Evolutionary conservation across 2,888 invertebrate genomes (phyloP), one percentile per base, ranked within the genome.

Genomic region (Mythimna lalbum): DNA sequence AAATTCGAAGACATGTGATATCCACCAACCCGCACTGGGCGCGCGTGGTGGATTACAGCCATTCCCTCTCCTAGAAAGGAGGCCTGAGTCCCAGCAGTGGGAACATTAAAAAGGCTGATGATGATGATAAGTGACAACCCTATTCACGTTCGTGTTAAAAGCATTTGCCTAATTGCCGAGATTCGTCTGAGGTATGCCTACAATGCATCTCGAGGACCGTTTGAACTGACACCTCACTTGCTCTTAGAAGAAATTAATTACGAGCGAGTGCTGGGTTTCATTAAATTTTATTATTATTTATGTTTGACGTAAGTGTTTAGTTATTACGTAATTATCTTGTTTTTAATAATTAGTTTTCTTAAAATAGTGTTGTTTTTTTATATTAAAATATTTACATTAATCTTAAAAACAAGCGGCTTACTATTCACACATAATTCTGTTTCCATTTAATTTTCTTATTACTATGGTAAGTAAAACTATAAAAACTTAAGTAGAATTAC

Each of bases 161-260:
- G 89, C 90, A 90, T 91, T 89, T 88, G 86, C 88, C 86, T 91
- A 91, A 91, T 91, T 90, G 90, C 87, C 69, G 77, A 90, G 90
- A 91, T 91, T 91, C 90, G 90, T 91, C 90, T 89, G 81, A 85
- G 88, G 87, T 86, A 86, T 85, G 86, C 86, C 83, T 83, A 81
- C 85, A 75, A 82, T 82, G 85, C 84, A 86, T 86, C 81, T 81
- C 57, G 49, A 53, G 75, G 69, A 75, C 53, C 78, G 73, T 85
- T 86, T 80, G 63, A 67, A 77, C 68, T 69, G 67, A 67, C 69
- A 69, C 56, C n/a, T 62, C 63, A 82, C 85, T 85, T 71, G 86
- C 86, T 63, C 43, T 43, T 17, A 63, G 19, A 52, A 39, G 19
- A 70, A 53, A 85, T 78, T 78, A 78, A 76, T 85, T 68, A 43